Conservation (phyloP, 2,113 vertebrate species). For the Butorides virescens region DNA sequence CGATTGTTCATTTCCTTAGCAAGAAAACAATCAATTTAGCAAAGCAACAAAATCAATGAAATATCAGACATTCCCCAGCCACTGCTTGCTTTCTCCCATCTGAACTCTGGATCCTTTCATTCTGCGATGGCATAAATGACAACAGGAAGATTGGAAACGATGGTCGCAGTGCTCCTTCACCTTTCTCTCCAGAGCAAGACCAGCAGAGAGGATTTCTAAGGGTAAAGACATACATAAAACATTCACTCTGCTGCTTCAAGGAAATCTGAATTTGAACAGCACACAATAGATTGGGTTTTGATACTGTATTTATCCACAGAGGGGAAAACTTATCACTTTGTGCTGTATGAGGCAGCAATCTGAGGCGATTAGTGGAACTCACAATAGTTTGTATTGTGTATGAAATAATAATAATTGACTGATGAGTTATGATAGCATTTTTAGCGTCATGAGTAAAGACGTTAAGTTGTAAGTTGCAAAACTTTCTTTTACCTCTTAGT, state of each 20-base stretch:
- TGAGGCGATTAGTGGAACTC: neutral
- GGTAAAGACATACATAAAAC: neutral
- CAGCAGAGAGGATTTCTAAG: neutral
- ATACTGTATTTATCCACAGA: neutral
- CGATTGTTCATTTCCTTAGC: conserved; percentile 8
- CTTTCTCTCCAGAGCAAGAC: neutral
- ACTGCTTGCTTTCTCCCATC: neutral
- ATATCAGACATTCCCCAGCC: conserved; percentile 35
- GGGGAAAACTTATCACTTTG: neutral
- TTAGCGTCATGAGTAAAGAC: neutral
- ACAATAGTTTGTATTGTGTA: neutral
- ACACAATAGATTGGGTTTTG: neutral
- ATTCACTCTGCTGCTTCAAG: neutral
- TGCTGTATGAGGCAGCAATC: neutral
- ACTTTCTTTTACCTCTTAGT: neutral
- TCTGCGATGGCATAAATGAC: neutral
- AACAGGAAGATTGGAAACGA: neutral
- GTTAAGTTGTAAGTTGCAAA: neutral
- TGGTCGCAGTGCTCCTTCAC: neutral
- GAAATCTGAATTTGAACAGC: neutral
- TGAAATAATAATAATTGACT: neutral
- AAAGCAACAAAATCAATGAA: conserved; percentile 55
- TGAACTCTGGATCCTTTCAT: conserved; percentile 1
- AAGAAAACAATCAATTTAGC: conserved; percentile 50
- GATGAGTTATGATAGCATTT: neutral